Base-by-base conservation (phyloP, 2,888 invertebrate species). In the Meloe dianella region DNA sequence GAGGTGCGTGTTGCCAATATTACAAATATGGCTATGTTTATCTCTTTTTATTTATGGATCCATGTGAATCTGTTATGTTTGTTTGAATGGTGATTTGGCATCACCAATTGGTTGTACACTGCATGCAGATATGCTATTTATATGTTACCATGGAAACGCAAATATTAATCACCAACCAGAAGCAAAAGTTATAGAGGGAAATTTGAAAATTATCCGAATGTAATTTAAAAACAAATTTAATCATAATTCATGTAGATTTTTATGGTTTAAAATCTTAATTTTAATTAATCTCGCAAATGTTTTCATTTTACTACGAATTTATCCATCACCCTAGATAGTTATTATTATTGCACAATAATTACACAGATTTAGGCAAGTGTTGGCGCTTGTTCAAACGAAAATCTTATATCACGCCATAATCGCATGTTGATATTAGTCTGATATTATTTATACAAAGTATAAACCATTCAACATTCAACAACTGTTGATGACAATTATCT, bases 361-460 rank as follows among this genome's bases (percentile, higher is more conserved):
- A 20, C 17, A 20, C 0, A 17, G n/a, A 41, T 41, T 14, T 54
- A 12, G 47, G 54, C 22, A 24, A 54, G 3, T 54, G 27, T 38
- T 59, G 59, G 59, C 59, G 14, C 7, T 38, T 7, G 14, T 38
- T 38, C 59, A 59, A 59, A 59, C 35, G 59, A 59, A n/a, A 59
- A 59, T 59, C 10, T 24, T 35, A 35, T 30, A 59, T 32, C 59
- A 59, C 35, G 59, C 38, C 22, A 24, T 32, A 59, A 59, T 59
- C 9, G 17, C 59, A 38, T 59, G 59, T 29, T 24, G n/a, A n/a
- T n/a, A n/a, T n/a, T n/a, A n/a, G n/a, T n/a, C n/a, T n/a, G n/a
- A n/a, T n/a, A n/a, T n/a, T 41, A 8, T 54, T 22, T 54, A 54
- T 14, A 20, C 12, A 54, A 54, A 9, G 8, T 27, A 12, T 14